Conservation (phyloP, 2,113 vertebrate species). For the Odocoileus hemionus region DNA sequence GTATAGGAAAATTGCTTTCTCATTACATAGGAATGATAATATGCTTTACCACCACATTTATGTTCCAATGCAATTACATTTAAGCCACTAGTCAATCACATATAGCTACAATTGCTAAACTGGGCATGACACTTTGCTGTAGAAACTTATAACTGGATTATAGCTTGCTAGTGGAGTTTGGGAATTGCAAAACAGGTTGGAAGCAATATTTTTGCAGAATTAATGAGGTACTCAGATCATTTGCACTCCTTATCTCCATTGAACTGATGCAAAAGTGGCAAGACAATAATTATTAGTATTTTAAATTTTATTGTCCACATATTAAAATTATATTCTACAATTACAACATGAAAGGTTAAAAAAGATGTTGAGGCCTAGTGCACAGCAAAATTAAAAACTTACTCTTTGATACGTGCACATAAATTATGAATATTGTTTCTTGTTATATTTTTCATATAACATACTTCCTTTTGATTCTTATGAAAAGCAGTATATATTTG, state of each 20-base stretch:
- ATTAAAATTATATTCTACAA: not conserved
- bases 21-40: constrained; percentile 61
- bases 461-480: not conserved
- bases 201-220: not conserved
- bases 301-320: not conserved
- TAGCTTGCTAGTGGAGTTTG: not conserved
- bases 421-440: not conserved
- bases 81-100: constrained; percentile 68
- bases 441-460: not conserved
- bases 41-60: constrained; percentile 52
- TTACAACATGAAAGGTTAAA: not conserved
- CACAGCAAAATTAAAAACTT: not conserved
- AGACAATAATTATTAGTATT: not conserved
- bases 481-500: not conserved
- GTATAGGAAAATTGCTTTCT: constrained; percentile 33
- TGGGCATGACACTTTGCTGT: constrained; percentile 46
- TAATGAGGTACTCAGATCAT: not conserved
- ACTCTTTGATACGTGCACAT: not conserved
- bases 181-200: constrained; percentile 13
- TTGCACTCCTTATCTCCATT: not conserved
- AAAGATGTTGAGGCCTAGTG: not conserved
- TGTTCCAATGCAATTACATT: constrained; percentile 57
- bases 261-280: not conserved
- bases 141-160: not conserved
- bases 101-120: constrained; percentile 73